Evolutionary conservation across 2,888 invertebrate genomes (phyloP).

Genomic region (Teleiodes luculella): DNA sequence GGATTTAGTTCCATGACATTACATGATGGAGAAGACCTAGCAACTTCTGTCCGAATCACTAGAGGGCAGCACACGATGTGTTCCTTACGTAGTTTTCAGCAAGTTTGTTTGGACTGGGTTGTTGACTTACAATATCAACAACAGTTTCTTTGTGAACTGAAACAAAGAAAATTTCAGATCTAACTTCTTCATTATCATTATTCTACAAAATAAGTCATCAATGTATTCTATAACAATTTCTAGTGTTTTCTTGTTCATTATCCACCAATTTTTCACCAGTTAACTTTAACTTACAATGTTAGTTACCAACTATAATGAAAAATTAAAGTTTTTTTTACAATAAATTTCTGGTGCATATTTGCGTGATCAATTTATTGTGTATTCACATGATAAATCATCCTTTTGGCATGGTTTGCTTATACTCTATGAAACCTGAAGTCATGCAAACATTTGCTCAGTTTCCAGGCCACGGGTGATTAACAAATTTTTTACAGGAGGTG

Average conservation of each 20-base stretch:
- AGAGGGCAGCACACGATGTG: constrained; percentile 12
- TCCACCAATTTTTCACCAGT: no score
- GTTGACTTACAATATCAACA: neutral
- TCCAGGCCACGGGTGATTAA: constrained; percentile 12
- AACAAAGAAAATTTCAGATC: constrained; percentile 1
- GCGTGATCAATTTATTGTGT: no score
- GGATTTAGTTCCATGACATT: no score
- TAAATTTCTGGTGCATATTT: no score
- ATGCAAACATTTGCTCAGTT: constrained; percentile 7
- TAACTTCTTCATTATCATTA: neutral
- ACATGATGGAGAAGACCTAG: no score
- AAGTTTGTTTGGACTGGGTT: neutral
- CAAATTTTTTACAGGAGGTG: constrained; percentile 9
- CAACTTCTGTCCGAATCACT: neutral
- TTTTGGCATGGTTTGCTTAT: neutral
- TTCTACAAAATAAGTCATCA: no score
- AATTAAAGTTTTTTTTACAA: no score
- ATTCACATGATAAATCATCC: neutral
- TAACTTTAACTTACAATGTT: no score
- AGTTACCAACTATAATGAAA: no score
- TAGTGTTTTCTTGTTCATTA: no score
- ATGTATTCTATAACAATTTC: no score
- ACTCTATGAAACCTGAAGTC: constrained; percentile 1
- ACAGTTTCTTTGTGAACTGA: neutral
- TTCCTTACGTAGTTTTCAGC: neutral